Evolutionary conservation across 2,113 vertebrate genomes (phyloP), one percentile per base, ranked within the genome.

Genomic region (Paratilapia polleni): DNA sequence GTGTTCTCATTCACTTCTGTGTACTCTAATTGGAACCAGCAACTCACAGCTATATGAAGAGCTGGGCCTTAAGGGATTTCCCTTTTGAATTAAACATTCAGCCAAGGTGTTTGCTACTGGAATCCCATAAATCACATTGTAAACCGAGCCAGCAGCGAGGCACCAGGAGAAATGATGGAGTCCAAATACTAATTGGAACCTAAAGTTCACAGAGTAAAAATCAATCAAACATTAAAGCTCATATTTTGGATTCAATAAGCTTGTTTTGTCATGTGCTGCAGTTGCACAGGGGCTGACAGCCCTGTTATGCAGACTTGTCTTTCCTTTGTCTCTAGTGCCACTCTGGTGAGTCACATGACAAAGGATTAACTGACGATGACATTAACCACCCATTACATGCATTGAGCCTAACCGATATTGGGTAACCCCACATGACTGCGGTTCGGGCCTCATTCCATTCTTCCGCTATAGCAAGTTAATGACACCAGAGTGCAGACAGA

Each of bases 111-210:
- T 89, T 62, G 49, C 82, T 8, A 8, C 3, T 24, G 6, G 47
- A 81, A 54, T 82, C 49, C 61, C 68, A 88, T 82, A 73, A 90
- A 87, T 93, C 83, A 90, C 34, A 20, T 5, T 43, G 80, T 63
- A 76, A 82, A 89, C 74, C 77, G 81, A 43, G 38, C 41, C 49
- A 20, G 49, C 63, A 24, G 4, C 2, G 34, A 52, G 38, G 79
- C 11, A 20, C 13, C 24, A 77, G 47, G 82, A 77, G 31, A 24
- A 17, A 13, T 8, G 6, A 15, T 10, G 3, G 54, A 58, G 15
- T 20, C 41, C 47, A 78, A 80, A 43, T 54, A 63, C 77, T 56
- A 49, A 78, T 20, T 84, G 19, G 43, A 70, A 17, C 43, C 10
- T n/a, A 15, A 43, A 84, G 70, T 77, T 38, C 9, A 62, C 38